A percentile compares a stretch with the other conserved stretches of the same genome.
These are phyloP conservation scores for Ianthella basta DNA, from an alignment of 37 sponge, comb jelly and placozoan genomes.

Conservation along the genomic window DNA sequence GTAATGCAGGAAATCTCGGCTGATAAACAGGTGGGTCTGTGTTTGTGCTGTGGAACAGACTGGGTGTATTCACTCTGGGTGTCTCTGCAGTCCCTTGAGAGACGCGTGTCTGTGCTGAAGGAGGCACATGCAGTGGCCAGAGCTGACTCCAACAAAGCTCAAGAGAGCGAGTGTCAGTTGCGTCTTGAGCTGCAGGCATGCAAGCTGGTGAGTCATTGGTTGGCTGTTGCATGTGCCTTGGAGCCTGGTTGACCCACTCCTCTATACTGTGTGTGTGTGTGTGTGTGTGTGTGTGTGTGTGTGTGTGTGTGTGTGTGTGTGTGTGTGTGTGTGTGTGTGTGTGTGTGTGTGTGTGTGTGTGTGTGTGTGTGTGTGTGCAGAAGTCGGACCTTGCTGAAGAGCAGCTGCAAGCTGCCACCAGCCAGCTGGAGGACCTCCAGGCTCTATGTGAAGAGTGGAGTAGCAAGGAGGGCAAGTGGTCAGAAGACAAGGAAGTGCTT, in stretches of 20 bases:
- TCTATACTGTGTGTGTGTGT: too few relatives aligned
- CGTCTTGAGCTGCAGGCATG: neutral
- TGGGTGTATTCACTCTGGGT: neutral
- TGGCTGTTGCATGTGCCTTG: too few relatives aligned
- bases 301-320: too few relatives aligned
- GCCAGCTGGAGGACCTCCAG: conserved; percentile 8
- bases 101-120: neutral
- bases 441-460: neutral
- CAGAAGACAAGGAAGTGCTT: conserved; percentile 33
- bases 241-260: too few relatives aligned
- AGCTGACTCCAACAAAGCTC: neutral
- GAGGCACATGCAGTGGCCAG: neutral
- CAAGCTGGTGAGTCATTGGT: neutral
- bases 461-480: neutral
- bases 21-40: too few relatives aligned
- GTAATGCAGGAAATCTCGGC: too few relatives aligned
- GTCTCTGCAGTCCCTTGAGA: conserved; percentile 16
- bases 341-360: too few relatives aligned
- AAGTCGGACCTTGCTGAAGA: neutral
- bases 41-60: too few relatives aligned
- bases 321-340: too few relatives aligned
- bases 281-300: too few relatives aligned
- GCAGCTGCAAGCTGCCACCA: neutral
- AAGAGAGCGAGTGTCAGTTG: neutral
- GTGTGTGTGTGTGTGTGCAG: neutral